Conservation (phyloP, 1,140 invertebrate species). For the Drosophila teissieri region DNA sequence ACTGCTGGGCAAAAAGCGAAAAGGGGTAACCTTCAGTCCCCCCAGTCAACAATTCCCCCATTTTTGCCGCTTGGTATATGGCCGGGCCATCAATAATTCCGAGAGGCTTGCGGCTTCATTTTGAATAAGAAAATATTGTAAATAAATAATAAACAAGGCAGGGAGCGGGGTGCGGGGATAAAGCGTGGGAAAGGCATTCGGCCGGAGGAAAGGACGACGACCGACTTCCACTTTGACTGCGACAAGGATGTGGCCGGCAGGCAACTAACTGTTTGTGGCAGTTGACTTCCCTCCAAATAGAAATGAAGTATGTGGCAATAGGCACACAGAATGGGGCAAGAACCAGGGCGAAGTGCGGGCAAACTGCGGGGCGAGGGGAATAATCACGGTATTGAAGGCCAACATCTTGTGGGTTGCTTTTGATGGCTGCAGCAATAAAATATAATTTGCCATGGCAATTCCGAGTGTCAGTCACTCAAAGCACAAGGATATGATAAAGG, state of each 20-base stretch:
- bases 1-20: constrained; percentile 19
- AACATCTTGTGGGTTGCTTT: constrained; percentile 62
- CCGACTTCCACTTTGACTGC: constrained; percentile 3
- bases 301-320: constrained; percentile 71
- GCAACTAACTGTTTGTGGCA: constrained; percentile 70
- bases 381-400: constrained; percentile 35
- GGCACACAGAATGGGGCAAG: constrained; percentile 16
- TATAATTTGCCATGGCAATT: constrained; percentile 70
- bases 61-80: constrained; percentile 22
- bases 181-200: not conserved
- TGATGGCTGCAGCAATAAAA: constrained; percentile 60
- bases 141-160: constrained; percentile 73
- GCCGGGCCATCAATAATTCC: constrained; percentile 73
- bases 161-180: constrained; percentile 4
- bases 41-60: constrained; percentile 7
- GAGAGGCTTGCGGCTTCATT: constrained; percentile 76
- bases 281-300: constrained; percentile 56
- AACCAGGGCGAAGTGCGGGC: not conserved
- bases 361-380: not conserved
- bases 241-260: constrained; percentile 49
- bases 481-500: not conserved
- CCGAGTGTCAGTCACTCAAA: constrained; percentile 46
- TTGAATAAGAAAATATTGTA: constrained; percentile 82
- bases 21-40: constrained; percentile 11
- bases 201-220: not conserved